Percentiles rank a stretch among this genome's conserved stretches.
phyloP scores from a whole-genome alignment of 2,113 vertebrate genomes.

The Phoxinus phoxinus region DNA sequence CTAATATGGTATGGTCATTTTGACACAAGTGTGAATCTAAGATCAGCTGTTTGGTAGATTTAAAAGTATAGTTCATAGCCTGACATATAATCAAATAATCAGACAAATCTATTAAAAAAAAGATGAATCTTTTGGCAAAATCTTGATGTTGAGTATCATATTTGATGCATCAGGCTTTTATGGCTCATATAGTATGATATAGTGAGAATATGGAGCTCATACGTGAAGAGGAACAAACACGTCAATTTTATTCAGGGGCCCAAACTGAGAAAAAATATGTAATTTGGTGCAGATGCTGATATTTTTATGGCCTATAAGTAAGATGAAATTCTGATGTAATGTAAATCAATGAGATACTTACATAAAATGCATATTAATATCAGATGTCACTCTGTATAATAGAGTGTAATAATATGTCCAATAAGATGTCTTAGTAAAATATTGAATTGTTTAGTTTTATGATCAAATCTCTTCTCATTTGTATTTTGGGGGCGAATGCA shows the following conservation, averaged over 20 bases:
- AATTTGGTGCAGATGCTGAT: neutral
- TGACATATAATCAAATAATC: no score
- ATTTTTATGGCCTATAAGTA: neutral
- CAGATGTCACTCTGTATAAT: neutral
- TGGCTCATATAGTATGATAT: neutral
- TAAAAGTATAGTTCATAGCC: neutral
- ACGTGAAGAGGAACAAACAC: neutral
- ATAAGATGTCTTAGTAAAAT: neutral
- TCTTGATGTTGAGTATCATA: neutral
- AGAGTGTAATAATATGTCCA: no score
- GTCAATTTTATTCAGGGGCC: no score
- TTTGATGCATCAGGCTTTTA: neutral
- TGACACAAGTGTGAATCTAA: neutral
- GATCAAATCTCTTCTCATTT: no score
- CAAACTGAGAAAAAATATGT: neutral
- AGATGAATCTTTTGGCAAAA: neutral
- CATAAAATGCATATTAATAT: neutral
- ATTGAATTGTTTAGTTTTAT: no score
- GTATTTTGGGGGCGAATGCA: no score
- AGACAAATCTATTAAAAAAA: no score
- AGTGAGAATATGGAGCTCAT: neutral
- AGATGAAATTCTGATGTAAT: neutral
- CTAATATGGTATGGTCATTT: slow-evolving; percentile 72
- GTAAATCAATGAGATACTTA: neutral
- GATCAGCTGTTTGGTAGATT: slow-evolving; percentile 5